phyloP scores from a whole-genome alignment of 2,797 vertebrate genomes.

The Synaphobranchus kaupii region DNA sequence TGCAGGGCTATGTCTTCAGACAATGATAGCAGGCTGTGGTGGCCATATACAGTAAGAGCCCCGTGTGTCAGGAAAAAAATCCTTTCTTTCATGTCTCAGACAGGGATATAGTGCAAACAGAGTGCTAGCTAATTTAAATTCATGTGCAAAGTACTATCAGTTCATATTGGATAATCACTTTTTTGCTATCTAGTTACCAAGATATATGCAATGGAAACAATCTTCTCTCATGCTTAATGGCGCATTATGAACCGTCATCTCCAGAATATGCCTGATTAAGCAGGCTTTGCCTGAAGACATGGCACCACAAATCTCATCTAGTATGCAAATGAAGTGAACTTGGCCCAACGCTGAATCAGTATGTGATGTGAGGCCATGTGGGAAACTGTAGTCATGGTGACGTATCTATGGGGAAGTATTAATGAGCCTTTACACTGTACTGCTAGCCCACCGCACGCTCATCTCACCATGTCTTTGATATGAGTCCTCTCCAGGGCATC shows the following conservation, averaged over 20 bases:
- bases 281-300: background rate
- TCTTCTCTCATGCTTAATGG: background rate
- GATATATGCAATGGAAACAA: background rate
- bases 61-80: background rate
- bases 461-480: conserved; percentile 76
- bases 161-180: background rate
- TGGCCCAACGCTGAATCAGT: background rate
- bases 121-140: background rate
- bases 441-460: background rate
- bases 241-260: background rate
- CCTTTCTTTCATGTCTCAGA: background rate
- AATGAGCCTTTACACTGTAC: background rate
- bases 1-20: background rate
- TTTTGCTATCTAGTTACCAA: background rate
- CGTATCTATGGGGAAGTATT: background rate
- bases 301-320: background rate
- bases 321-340: background rate
- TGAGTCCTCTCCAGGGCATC: conserved; percentile 79
- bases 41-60: background rate
- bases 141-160: background rate
- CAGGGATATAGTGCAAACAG: background rate
- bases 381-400: background rate
- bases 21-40: background rate
- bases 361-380: background rate
- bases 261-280: background rate